Evolutionary conservation across 2,113 vertebrate genomes (phyloP).

Genomic region (Gymnogyps californianus): DNA sequence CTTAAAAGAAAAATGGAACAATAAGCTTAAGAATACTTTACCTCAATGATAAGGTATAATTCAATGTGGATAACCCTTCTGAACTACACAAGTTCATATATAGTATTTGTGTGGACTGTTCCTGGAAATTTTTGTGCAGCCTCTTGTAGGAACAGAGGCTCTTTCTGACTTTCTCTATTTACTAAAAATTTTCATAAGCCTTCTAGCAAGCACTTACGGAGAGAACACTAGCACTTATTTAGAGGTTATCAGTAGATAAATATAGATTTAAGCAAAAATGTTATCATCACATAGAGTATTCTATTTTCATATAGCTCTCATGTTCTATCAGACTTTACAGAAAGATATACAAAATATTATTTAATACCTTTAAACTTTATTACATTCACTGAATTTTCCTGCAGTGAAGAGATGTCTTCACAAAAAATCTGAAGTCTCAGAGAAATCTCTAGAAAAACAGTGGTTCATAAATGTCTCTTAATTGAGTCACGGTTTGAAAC

Average conservation of each 20-base stretch:
- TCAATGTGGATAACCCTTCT: neutral
- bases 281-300: neutral
- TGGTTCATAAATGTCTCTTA: neutral
- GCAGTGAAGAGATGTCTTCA: neutral
- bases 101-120: neutral
- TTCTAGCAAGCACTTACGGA: neutral
- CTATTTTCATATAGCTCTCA: neutral
- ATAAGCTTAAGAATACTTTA: neutral
- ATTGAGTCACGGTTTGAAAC: neutral
- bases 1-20: neutral
- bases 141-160: neutral
- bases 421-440: neutral
- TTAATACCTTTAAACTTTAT: neutral
- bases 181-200: neutral
- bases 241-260: neutral
- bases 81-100: neutral
- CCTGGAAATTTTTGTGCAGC: neutral
- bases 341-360: neutral
- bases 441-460: neutral
- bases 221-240: neutral
- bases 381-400: neutral
- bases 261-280: neutral
- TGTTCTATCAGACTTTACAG: neutral
- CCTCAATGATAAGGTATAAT: neutral
- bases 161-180: neutral